These are phyloP conservation scores for Austrolebias charrua DNA, from an alignment of 2,797 vertebrate species.

Conservation along the genomic window DNA sequence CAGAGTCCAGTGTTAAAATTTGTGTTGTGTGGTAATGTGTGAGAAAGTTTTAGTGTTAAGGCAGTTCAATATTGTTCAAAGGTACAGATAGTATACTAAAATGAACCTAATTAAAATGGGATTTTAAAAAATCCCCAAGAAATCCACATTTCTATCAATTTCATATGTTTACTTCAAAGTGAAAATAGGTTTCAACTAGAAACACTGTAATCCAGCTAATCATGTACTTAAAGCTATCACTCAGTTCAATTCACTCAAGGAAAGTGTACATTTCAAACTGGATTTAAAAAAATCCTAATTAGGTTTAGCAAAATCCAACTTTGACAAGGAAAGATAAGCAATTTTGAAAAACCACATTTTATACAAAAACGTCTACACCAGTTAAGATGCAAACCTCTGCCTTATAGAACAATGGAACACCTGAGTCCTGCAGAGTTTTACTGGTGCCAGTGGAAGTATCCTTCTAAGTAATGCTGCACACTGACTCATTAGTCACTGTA, in stretches of 20 bases:
- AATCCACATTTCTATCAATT: no score
- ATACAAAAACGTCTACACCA: background rate
- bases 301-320: background rate
- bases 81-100: no score
- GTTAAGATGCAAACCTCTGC: background rate
- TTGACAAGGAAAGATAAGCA: background rate
- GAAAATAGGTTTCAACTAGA: no score
- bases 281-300: no score
- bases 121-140: no score
- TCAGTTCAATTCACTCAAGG: background rate
- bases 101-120: no score
- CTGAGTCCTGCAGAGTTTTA: constrained; percentile 46
- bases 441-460: constrained; percentile 44
- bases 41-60: no score
- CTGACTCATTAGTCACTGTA: constrained; percentile 49
- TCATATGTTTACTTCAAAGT: no score
- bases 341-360: constrained; percentile 14
- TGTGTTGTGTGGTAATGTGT: no score
- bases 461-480: constrained; percentile 48
- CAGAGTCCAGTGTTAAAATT: no score
- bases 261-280: background rate
- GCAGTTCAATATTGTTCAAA: no score
- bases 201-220: no score
- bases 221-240: background rate
- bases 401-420: constrained; percentile 21